A percentile compares a stretch with the other conserved stretches of the same genome.
Conservation (phyloP, 2,113 vertebrate species). For the Scortum barcoo region DNA sequence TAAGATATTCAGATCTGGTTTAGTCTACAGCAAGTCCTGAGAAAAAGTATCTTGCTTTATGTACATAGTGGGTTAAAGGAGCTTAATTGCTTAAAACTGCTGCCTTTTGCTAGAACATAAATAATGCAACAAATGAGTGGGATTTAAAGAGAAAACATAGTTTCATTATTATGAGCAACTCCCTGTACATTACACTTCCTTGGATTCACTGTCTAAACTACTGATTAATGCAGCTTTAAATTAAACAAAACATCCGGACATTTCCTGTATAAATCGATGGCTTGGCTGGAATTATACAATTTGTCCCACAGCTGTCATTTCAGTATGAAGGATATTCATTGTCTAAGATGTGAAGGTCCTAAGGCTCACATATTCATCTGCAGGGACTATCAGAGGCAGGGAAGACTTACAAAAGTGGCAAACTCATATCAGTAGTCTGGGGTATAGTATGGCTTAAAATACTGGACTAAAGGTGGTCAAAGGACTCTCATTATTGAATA, state of each 20-base stretch:
- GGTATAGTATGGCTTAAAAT: constrained; percentile 55
- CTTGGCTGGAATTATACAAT: constrained; percentile 41
- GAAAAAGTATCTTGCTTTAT: neutral
- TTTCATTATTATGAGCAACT: neutral
- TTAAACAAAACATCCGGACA: constrained; percentile 31
- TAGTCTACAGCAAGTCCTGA: neutral
- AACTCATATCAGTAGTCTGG: constrained; percentile 2
- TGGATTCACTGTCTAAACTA: constrained; percentile 11
- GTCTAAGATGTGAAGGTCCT: neutral
- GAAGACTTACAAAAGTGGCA: constrained; percentile 26
- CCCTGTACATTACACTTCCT: neutral
- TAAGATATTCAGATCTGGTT: neutral
- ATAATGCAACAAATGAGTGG: neutral
- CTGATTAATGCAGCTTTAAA: constrained; percentile 59
- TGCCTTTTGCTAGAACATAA: neutral
- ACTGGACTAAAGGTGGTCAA: constrained; percentile 27
- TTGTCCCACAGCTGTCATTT: constrained; percentile 34
- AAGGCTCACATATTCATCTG: neutral
- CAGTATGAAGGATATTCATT: constrained; percentile 19
- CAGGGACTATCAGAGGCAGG: constrained; percentile 9
- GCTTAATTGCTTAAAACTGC: neutral
- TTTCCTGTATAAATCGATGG: constrained; percentile 49
- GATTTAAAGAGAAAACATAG: neutral
- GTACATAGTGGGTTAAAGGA: neutral
- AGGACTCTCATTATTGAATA: neutral